A percentile compares a stretch with the other conserved stretches of the same genome.
Conservation (phyloP, 1,140 invertebrate genomes). For the Ruditapes philippinarum region DNA sequence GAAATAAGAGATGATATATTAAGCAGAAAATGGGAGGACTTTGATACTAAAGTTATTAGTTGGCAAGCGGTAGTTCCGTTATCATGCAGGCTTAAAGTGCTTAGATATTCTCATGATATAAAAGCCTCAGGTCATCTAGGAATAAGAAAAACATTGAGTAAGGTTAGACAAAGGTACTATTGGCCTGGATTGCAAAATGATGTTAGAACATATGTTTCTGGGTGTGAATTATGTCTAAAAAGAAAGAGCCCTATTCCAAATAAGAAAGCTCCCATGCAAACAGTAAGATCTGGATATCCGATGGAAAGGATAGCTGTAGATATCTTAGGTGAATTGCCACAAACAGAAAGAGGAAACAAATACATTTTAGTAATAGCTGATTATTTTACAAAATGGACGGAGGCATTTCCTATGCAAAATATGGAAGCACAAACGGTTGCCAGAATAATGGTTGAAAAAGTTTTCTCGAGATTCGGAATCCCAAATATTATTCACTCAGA, state of each 20-base stretch:
- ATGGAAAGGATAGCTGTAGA: conserved; percentile 59
- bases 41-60: background rate
- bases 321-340: conserved; percentile 38
- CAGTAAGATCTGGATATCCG: background rate
- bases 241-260: conserved; percentile 11
- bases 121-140: conserved; percentile 17
- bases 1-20: background rate
- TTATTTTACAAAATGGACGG: conserved; percentile 77
- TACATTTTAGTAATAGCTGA: conserved; percentile 76
- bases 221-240: background rate
- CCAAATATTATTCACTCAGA: conserved; percentile 83
- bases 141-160: conserved; percentile 38
- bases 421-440: conserved; percentile 78
- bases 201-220: background rate
- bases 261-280: background rate
- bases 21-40: background rate
- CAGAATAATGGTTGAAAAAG: conserved; percentile 79
- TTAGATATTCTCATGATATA: conserved; percentile 17
- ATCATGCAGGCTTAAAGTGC: background rate
- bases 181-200: conserved; percentile 52
- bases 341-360: conserved; percentile 58
- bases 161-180: conserved; percentile 27
- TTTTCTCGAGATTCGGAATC: conserved; percentile 83
- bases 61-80: conserved; percentile 43
- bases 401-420: conserved; percentile 73